Evolutionary conservation across 2,797 vertebrate genomes (phyloP), one percentile per base, ranked within the genome.

Genomic region (Acestrorhynchus altus): DNA sequence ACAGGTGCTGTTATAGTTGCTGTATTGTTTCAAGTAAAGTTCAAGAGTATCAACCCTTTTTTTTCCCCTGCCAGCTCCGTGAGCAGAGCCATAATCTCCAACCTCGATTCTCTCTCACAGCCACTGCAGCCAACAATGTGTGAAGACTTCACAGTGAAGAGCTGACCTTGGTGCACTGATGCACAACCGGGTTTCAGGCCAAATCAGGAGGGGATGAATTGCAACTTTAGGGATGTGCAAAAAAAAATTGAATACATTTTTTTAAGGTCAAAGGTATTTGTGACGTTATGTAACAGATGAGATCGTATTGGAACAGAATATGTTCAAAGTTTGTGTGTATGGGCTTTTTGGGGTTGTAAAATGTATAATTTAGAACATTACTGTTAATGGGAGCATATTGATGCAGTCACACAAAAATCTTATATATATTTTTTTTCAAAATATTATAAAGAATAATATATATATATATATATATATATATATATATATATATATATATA

Each of bases 31-130:
- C 68, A 74, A 40, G 76, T 51, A 8, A 56, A 49, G 26, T 74
- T 84, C 18, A 31, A 81, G 72, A 85, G 82, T 65, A 51, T 44
- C 63, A 70, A 84, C 74, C 83, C 54, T 60, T 72, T 77, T 74
- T 67, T 82, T n/a, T n/a, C n/a, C n/a, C n/a, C n/a, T 81, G 86
- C 75, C 78, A 40, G 35, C 39, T 42, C 42, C 56, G 51, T 31
- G 8, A 59, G 35, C 52, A 31, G 52, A 11, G 22, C 16, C 12
- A 72, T 64, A 71, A 64, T 77, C 64, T 39, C 18, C 18, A 77
- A 61, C 31, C 26, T 72, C 35, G 31, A 46, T 73, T 86, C 84
- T 80, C 82, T 83, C 51, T 47, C 0, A 16, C 20, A 31, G 16
- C 4, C 44, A 16, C 61, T 60, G 1, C 0, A 44, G 35, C 40